phyloP scores from a whole-genome alignment of 2,797 vertebrate species.

The Gymnoscopelus microlampas region DNA sequence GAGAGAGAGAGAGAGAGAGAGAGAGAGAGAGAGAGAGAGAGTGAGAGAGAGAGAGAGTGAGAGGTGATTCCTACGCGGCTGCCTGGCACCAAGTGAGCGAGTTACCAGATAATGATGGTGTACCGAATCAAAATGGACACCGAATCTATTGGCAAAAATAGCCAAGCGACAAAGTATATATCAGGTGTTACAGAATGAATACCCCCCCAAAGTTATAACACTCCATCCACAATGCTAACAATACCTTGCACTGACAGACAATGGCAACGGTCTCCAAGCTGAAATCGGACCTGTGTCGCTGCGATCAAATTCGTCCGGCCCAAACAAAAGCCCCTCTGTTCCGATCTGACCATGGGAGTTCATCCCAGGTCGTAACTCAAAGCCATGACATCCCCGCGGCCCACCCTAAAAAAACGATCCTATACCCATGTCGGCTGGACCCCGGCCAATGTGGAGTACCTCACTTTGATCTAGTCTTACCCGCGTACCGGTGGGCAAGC shows the following conservation, averaged over 20 bases:
- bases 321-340: constrained; percentile 21
- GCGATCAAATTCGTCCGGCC: neutral
- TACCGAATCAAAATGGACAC: neutral
- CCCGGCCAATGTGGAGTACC: neutral
- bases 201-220: too few species aligned
- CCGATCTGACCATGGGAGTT: neutral
- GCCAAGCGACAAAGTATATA: too few species aligned
- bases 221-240: too few species aligned
- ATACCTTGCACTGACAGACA: neutral
- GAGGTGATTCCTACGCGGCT: neutral
- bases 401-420: neutral
- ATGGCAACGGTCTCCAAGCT: constrained; percentile 1
- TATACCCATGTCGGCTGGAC: neutral
- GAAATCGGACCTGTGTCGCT: constrained; percentile 8
- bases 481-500: neutral
- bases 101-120: neutral
- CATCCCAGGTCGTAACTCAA: constrained; percentile 6
- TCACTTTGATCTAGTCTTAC: neutral
- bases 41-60: too few species aligned
- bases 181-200: too few species aligned
- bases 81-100: neutral
- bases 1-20: too few species aligned
- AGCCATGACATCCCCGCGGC: neutral
- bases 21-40: too few species aligned
- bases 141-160: neutral